phyloP scores from a whole-genome alignment of 2,888 invertebrate genomes.

The Diplazon laetatorius region DNA sequence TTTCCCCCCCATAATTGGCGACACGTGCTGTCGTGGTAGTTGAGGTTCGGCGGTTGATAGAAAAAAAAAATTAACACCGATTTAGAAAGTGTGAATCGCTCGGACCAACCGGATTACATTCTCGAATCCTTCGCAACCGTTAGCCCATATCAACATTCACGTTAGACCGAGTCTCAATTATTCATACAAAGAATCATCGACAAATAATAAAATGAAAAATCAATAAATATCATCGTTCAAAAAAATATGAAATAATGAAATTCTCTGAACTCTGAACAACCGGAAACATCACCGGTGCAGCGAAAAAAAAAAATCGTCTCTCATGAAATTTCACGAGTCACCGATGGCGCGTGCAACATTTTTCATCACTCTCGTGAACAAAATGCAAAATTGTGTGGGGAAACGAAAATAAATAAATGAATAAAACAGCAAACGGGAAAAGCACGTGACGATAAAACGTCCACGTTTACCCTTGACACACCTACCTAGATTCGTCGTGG shows the following conservation, averaged over 20 bases:
- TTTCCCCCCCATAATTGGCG: too few relatives aligned
- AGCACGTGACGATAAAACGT: background rate
- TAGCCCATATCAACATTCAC: too few relatives aligned
- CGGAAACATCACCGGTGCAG: background rate
- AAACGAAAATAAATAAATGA: background rate
- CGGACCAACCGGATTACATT: too few relatives aligned
- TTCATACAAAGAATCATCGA: background rate
- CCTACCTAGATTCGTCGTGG: constrained; percentile 63
- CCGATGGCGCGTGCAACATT: background rate
- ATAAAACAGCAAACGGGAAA: background rate
- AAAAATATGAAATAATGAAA: background rate
- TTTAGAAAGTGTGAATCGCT: background rate
- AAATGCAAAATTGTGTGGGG: too few relatives aligned
- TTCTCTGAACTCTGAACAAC: background rate
- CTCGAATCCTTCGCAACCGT: too few relatives aligned
- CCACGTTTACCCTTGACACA: constrained; percentile 14
- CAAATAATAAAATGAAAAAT: too few relatives aligned
- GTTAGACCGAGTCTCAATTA: background rate
- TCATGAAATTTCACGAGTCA: constrained; percentile 11
- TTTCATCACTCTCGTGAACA: background rate
- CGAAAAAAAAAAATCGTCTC: background rate
- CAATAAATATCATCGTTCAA: too few relatives aligned
- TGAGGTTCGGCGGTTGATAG: too few relatives aligned
- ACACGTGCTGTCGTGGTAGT: too few relatives aligned
- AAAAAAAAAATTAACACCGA: background rate